Percentiles rank a stretch among this genome's conserved stretches.
phyloP scores from a whole-genome alignment of 2,888 invertebrate species.

The Lepeophtheirus nordmannii region DNA sequence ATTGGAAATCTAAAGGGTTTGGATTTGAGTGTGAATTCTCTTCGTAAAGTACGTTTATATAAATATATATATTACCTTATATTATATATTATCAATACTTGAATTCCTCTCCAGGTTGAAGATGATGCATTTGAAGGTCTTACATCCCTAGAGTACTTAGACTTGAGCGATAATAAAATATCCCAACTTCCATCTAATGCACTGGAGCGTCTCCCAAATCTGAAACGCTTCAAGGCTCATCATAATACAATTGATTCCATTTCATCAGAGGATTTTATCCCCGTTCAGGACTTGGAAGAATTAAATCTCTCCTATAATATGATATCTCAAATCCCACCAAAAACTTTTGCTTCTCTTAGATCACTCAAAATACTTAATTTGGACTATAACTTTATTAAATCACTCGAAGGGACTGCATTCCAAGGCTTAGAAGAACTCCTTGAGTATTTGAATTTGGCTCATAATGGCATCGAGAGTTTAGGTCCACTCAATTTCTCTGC shows the following conservation, averaged over 20 bases:
- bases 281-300: conserved; percentile 48
- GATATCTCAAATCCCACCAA: conserved; percentile 58
- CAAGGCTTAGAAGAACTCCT: conserved; percentile 57
- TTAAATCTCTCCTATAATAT: conserved; percentile 56
- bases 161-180: conserved; percentile 72
- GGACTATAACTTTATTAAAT: conserved; percentile 59
- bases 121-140: conserved; percentile 73
- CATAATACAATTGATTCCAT: conserved; percentile 69
- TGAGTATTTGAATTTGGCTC: conserved; percentile 60
- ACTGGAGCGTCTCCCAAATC: conserved; percentile 55
- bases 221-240: conserved; percentile 54
- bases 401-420: conserved; percentile 54
- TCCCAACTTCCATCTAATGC: conserved; percentile 67
- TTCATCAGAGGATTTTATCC: conserved; percentile 50
- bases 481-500: conserved; percentile 28
- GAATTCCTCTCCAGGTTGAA: conserved; percentile 49
- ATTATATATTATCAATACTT: neutral
- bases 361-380: conserved; percentile 59
- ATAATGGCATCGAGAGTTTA: conserved; percentile 28
- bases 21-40: conserved; percentile 67
- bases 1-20: conserved; percentile 53
- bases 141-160: conserved; percentile 54
- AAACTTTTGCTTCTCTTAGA: conserved; percentile 56
- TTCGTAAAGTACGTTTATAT: conserved; percentile 53
- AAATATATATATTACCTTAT: neutral